A percentile compares a stretch with the other conserved stretches of the same genome.
phyloP scores from a whole-genome alignment of 2,888 invertebrate species.

The Drosophila vallismaia region DNA sequence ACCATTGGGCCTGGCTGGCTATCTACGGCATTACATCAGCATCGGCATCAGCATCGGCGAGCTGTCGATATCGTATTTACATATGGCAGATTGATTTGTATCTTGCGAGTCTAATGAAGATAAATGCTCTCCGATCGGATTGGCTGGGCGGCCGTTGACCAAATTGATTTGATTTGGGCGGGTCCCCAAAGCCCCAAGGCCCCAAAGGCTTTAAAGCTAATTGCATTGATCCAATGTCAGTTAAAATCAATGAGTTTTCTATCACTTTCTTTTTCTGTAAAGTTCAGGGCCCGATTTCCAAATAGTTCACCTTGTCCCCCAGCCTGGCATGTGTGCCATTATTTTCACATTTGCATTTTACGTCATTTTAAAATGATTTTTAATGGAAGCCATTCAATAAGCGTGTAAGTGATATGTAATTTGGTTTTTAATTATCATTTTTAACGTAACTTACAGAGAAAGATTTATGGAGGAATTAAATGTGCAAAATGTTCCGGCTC shows the following conservation, averaged over 20 bases:
- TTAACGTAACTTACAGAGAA: background rate
- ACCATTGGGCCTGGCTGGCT: conserved; percentile 45
- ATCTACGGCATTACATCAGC: conserved; percentile 72
- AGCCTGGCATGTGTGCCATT: conserved; percentile 1
- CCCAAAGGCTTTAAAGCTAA: conserved; percentile 4
- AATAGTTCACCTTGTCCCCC: conserved; percentile 12
- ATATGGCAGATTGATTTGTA: conserved; percentile 74
- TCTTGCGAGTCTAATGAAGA: conserved; percentile 71
- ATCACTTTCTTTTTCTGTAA: conserved; percentile 34
- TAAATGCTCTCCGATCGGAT: conserved; percentile 56
- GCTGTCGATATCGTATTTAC: conserved; percentile 59
- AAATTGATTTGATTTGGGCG: conserved; percentile 60
- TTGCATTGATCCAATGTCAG: conserved; percentile 44
- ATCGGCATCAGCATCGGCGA: conserved; percentile 76
- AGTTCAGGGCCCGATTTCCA: conserved; percentile 20
- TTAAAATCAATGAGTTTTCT: conserved; percentile 21
- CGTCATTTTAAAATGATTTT: conserved; percentile 19
- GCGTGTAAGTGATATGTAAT: conserved; percentile 16
- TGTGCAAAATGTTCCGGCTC: background rate
- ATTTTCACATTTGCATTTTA: conserved; percentile 13
- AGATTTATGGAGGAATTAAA: conserved; percentile 11
- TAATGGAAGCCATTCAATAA: background rate
- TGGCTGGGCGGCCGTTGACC: conserved; percentile 58
- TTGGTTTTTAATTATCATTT: conserved; percentile 9
- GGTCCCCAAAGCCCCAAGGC: conserved; percentile 7